Conservation (phyloP, 2,113 vertebrate species). For the Pogonocichla stellata region DNA sequence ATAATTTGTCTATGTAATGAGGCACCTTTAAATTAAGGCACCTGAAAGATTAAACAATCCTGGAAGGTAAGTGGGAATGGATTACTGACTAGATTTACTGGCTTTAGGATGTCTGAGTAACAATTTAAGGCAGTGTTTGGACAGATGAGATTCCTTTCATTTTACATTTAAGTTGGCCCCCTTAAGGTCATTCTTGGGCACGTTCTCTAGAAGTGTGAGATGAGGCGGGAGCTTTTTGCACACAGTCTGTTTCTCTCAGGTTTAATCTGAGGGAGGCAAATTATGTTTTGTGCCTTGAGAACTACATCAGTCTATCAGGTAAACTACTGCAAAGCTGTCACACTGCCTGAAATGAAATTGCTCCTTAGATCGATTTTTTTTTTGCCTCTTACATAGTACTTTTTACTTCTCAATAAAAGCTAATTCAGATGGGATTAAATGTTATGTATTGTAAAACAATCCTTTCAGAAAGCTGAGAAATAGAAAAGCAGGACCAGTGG, state of each 20-base stretch:
- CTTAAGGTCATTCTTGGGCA: not conserved
- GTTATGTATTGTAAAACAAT: not conserved
- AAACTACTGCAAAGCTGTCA: not conserved
- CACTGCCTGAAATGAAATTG: not conserved
- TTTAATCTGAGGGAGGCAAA: not conserved
- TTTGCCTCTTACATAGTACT: constrained; percentile 4
- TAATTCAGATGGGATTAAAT: not conserved
- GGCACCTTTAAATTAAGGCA: not conserved
- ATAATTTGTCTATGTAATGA: not conserved
- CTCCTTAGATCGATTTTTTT: not conserved
- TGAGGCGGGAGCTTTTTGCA: not conserved
- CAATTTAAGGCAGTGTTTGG: not conserved
- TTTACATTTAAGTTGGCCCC: not conserved
- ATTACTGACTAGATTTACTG: not conserved
- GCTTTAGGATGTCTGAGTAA: not conserved
- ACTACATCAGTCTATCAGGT: not conserved
- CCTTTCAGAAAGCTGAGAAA: constrained; percentile 37
- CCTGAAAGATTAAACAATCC: not conserved
- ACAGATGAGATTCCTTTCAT: not conserved
- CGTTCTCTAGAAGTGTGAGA: not conserved
- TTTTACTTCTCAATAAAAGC: constrained; percentile 39
- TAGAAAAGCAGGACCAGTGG: not conserved
- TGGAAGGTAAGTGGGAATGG: not conserved
- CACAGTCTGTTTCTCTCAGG: not conserved
- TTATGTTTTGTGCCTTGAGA: not conserved